These are phyloP conservation scores for Pristionchus fissidentatus DNA, from an alignment of 2,888 invertebrate species.

Conservation along the genomic window DNA sequence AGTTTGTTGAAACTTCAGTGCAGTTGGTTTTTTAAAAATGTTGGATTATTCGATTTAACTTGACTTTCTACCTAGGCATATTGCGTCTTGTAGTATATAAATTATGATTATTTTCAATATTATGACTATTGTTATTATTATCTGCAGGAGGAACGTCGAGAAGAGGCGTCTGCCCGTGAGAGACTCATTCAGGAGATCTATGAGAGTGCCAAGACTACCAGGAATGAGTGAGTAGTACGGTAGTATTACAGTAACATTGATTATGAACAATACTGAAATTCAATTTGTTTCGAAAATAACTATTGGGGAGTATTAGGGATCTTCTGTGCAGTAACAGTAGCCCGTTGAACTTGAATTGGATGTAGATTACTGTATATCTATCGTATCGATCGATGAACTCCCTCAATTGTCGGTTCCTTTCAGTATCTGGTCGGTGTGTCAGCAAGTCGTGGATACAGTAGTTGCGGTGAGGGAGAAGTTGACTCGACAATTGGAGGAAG, in stretches of 20 bases:
- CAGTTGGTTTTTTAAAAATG: no score
- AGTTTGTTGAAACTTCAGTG: neutral
- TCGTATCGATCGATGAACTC: no score
- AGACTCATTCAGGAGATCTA: constrained; percentile 83
- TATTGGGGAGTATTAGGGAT: no score
- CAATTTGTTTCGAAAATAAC: neutral
- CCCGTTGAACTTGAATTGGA: no score
- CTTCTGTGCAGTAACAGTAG: no score
- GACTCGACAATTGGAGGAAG: constrained; percentile 81
- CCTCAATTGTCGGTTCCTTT: constrained; percentile 80
- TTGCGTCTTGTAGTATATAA: no score
- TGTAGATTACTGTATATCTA: no score
- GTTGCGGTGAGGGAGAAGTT: constrained; percentile 81
- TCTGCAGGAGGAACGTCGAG: constrained; percentile 82
- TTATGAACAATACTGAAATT: neutral
- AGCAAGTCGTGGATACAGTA: constrained; percentile 83
- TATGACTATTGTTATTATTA: no score
- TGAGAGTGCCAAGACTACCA: constrained; percentile 80
- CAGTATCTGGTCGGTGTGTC: constrained; percentile 82
- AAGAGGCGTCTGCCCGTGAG: constrained; percentile 82
- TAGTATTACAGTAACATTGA: neutral
- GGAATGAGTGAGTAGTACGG: constrained; percentile 49
- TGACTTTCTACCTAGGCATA: no score
- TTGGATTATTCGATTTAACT: no score
- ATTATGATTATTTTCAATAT: no score